Percentiles rank a stretch among this genome's conserved stretches.
These are phyloP conservation scores for Ephydatia muelleri DNA, from an alignment of 37 sponge, comb jelly and placozoan genomes.

Conservation along the genomic window DNA sequence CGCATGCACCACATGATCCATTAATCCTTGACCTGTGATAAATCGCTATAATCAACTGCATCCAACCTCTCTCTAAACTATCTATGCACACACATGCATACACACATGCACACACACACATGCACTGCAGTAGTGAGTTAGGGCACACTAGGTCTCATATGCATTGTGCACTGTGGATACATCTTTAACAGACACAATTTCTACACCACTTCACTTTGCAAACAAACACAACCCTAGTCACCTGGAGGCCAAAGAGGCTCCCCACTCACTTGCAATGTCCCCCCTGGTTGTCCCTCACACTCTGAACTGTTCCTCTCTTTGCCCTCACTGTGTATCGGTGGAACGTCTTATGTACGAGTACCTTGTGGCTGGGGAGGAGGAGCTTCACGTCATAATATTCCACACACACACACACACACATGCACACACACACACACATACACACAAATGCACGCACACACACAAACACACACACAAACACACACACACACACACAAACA, in stretches of 20 bases:
- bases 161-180: too few species aligned
- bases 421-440: neutral
- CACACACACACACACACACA: neutral
- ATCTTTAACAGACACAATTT: too few species aligned
- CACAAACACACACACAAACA: too few species aligned
- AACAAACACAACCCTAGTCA: neutral
- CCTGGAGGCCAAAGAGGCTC: neutral
- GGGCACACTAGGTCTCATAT: too few species aligned
- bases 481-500: neutral
- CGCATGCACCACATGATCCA: too few species aligned
- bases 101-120: neutral
- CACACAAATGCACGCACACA: neutral
- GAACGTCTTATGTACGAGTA: slow-evolving; percentile 92
- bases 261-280: slow-evolving; percentile 52
- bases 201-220: too few species aligned
- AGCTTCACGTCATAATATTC: neutral
- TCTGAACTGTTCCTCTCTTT: slow-evolving; percentile 92
- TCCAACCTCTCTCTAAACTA: too few species aligned
- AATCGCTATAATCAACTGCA: too few species aligned
- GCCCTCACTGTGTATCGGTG: slow-evolving; percentile 97
- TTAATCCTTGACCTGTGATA: too few species aligned
- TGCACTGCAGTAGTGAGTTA: neutral
- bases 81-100: too few species aligned
- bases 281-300: slow-evolving; percentile 74
- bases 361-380: slow-evolving; percentile 14